A percentile compares a stretch with the other conserved stretches of the same genome.
These are phyloP conservation scores for Harpagifer antarcticus DNA, from an alignment of 2,797 vertebrate genomes.

Conservation along the genomic window DNA sequence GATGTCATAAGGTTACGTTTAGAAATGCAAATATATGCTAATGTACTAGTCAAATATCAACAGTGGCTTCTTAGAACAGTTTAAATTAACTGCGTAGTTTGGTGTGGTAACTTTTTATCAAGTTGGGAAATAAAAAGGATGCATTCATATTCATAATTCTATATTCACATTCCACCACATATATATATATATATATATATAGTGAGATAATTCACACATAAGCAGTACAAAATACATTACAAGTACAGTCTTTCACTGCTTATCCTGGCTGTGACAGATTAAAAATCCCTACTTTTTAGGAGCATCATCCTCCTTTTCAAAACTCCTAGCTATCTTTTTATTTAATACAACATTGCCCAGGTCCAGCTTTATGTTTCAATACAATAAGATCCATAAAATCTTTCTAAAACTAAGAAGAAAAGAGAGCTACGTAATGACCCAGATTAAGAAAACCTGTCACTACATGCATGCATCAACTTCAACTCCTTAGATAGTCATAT, in stretches of 20 bases:
- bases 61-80: neutral
- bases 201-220: neutral
- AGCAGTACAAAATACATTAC: neutral
- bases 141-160: neutral
- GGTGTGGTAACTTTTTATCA: neutral
- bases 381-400: slow-evolving; percentile 11
- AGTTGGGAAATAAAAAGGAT: neutral
- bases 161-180: neutral
- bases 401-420: neutral
- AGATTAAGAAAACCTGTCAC: slow-evolving; percentile 43
- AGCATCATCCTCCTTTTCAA: neutral
- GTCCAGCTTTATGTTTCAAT: neutral
- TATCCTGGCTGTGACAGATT: neutral
- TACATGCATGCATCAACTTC: slow-evolving; percentile 7
- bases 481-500: slow-evolving; percentile 48
- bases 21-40: slow-evolving; percentile 15
- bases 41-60: neutral
- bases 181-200: neutral
- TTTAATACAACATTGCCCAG: neutral
- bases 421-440: slow-evolving; percentile 3
- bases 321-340: neutral
- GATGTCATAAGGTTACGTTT: neutral
- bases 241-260: no score
- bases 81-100: neutral
- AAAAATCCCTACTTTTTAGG: no score